A percentile compares a stretch with the other conserved stretches of the same genome.
These are phyloP conservation scores for Eurystomus gularis DNA, from an alignment of 2,113 vertebrate genomes.

Conservation along the genomic window DNA sequence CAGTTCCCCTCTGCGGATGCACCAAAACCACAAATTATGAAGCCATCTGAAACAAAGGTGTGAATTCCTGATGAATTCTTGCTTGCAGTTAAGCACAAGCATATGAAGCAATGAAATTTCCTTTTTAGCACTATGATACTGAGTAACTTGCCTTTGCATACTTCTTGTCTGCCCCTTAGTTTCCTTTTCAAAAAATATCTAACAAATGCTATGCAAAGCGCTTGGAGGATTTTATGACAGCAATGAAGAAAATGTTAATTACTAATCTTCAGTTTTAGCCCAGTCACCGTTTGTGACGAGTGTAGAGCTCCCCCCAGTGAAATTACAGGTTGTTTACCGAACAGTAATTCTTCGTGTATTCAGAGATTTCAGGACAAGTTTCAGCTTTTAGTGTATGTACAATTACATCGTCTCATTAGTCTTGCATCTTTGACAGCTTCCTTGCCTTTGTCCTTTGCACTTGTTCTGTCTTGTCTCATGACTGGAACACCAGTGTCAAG, in stretches of 20 bases:
- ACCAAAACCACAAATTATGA: slow-evolving; percentile 45
- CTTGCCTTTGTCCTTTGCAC: background rate
- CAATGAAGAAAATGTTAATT: background rate
- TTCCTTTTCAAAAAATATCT: background rate
- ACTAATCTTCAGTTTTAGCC: background rate
- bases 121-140: background rate
- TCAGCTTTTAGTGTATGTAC: rapidly evolving
- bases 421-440: background rate
- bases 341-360: background rate
- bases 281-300: background rate
- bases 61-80: background rate
- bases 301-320: background rate
- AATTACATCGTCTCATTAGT: background rate
- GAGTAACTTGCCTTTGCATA: rapidly evolving
- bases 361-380: background rate
- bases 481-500: background rate
- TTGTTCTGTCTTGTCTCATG: background rate
- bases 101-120: background rate
- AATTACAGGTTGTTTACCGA: background rate
- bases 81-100: background rate
- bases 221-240: background rate
- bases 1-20: background rate
- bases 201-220: background rate
- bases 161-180: background rate
- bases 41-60: slow-evolving; percentile 73